Percentiles rank a stretch among this genome's conserved stretches.
Conservation (phyloP, 1,140 invertebrate genomes). For the Pygmarrhopalites habei region DNA sequence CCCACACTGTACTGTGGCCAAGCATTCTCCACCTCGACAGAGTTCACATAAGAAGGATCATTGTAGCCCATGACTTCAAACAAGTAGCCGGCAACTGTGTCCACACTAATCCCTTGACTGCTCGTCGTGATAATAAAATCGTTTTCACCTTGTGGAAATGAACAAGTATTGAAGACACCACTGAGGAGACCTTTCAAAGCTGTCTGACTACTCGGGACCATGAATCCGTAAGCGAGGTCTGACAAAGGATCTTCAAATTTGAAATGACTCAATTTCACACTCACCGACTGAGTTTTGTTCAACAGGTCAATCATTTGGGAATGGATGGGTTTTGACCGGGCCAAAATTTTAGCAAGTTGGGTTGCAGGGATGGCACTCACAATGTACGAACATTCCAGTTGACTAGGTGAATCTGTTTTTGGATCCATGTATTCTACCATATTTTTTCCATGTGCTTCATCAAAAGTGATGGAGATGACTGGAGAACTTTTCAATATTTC, state of each 20-base stretch:
- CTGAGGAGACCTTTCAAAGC: conserved; percentile 61
- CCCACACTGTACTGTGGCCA: conserved; percentile 90
- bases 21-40: conserved; percentile 68
- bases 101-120: conserved; percentile 81
- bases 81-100: conserved; percentile 61
- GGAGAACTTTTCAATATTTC: conserved; percentile 16
- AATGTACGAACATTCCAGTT: conserved; percentile 48
- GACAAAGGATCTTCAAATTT: conserved; percentile 73
- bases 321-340: no score
- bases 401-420: not conserved
- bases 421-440: conserved; percentile 45
- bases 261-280: conserved; percentile 74
- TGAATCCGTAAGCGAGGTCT: no score
- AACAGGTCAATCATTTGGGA: no score
- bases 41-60: conserved; percentile 56
- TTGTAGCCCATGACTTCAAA: conserved; percentile 59
- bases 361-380: conserved; percentile 61
- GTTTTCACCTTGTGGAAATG: conserved; percentile 56
- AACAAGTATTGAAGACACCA: conserved; percentile 82
- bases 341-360: conserved; percentile 54
- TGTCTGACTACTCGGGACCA: no score
- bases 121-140: conserved; percentile 70
- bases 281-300: conserved; percentile 60
- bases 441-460: conserved; percentile 54
- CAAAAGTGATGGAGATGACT: conserved; percentile 40